Percentiles rank a stretch among this genome's conserved stretches.
These are phyloP conservation scores for Brachyopa scutellaris DNA, from an alignment of 2,888 invertebrate species.

Conservation along the genomic window DNA sequence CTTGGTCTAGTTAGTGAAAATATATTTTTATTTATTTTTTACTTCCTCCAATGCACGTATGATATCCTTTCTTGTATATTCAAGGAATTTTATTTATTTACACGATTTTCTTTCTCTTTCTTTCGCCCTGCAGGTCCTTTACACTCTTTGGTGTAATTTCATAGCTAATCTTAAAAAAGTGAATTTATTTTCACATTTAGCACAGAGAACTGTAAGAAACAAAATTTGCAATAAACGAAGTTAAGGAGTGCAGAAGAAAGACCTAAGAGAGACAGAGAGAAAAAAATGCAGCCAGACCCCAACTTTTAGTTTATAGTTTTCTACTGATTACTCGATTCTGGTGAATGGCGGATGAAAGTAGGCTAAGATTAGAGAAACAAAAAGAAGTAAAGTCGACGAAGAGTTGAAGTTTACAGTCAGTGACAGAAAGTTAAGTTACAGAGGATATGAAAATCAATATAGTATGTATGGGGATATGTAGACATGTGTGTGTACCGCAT, in stretches of 20 bases:
- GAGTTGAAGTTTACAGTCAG: slow-evolving; percentile 11
- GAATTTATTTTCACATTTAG: slow-evolving; percentile 21
- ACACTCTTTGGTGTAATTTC: slow-evolving; percentile 35
- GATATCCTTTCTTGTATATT: slow-evolving; percentile 29
- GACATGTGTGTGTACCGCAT: too few relatives aligned
- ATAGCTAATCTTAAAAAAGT: slow-evolving; percentile 49
- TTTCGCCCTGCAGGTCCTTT: not conserved
- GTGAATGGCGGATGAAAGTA: slow-evolving; percentile 5
- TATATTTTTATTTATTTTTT: not conserved
- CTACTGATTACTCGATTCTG: slow-evolving; percentile 36
- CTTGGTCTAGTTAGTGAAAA: slow-evolving; percentile 36
- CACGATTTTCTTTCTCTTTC: not conserved
- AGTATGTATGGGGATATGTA: too few relatives aligned
- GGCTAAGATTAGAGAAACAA: not conserved
- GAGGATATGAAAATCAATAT: not conserved
- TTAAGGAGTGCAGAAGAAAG: not conserved
- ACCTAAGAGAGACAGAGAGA: not conserved
- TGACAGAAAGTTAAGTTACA: not conserved
- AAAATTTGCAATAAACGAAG: slow-evolving; percentile 22
- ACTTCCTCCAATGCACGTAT: not conserved
- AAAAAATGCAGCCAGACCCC: slow-evolving; percentile 3
- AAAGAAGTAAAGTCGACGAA: not conserved
- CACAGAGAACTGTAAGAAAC: not conserved
- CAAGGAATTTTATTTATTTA: slow-evolving; percentile 41
- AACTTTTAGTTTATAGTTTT: slow-evolving; percentile 15